These are phyloP conservation scores for Melipona bicolor DNA, from an alignment of 2,888 invertebrate species.

Conservation along the genomic window DNA sequence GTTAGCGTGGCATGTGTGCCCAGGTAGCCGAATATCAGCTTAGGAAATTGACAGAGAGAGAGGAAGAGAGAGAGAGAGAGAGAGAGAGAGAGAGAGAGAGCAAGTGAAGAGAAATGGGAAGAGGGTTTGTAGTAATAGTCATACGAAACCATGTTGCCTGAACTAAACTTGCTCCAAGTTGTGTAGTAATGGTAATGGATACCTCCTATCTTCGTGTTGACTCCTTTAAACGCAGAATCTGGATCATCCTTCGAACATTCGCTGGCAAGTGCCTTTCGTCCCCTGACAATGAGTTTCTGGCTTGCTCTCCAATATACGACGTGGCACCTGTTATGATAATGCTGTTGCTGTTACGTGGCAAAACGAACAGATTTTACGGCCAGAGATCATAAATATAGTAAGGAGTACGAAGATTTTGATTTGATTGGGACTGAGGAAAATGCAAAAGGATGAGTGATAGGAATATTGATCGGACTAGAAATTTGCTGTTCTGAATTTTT, in stretches of 20 bases:
- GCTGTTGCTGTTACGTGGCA: neutral
- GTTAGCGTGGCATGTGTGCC: constrained; percentile 16
- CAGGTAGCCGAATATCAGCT: neutral
- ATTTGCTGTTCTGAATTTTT: neutral
- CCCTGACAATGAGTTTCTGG: neutral
- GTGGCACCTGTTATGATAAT: neutral
- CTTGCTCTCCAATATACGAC: neutral
- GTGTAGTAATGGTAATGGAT: constrained; percentile 48
- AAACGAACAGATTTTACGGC: neutral
- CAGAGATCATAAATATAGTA: neutral
- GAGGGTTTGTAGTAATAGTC: neutral
- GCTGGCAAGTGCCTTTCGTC: neutral
- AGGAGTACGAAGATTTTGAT: neutral
- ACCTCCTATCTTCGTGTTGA: constrained; percentile 3
- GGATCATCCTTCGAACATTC: constrained; percentile 34
- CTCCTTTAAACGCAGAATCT: constrained; percentile 27
- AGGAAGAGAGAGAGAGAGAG: neutral
- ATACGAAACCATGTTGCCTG: constrained; percentile 42
- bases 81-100: constrained; percentile 33
- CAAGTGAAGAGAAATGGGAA: neutral
- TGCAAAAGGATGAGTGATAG: neutral
- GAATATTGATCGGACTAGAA: neutral
- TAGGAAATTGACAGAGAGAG: constrained; percentile 42
- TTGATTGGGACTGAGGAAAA: neutral
- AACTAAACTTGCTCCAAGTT: constrained; percentile 40